These are phyloP conservation scores for pig (Sus scrofa) DNA, from an alignment of 2,113 vertebrate genomes.

Conservation along the genomic window T2T-Sscrofa CM000824.6:192123501-192124000, in stretches of 20 bases:
- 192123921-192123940: not conserved
- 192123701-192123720: not conserved
- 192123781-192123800: not conserved
- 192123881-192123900: not conserved
- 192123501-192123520: not conserved
- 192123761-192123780: not conserved
- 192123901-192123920: not conserved
- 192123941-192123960: not conserved
- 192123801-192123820: not conserved
- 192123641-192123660: not conserved
- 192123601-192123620: not conserved
- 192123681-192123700: not conserved
- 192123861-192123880: not conserved
- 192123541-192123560: not conserved
- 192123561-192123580: not conserved
- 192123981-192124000: not conserved
- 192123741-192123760: not conserved
- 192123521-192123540: not conserved
- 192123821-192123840: not conserved
- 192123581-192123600: conserved; percentile 16
- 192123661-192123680: not conserved
- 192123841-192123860: not conserved
- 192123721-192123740: not conserved
- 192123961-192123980: not conserved
- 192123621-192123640: not conserved